These are phyloP conservation scores for Elymnias hypermnestra DNA, from an alignment of 1,140 invertebrate genomes.

Conservation along the genomic window DNA sequence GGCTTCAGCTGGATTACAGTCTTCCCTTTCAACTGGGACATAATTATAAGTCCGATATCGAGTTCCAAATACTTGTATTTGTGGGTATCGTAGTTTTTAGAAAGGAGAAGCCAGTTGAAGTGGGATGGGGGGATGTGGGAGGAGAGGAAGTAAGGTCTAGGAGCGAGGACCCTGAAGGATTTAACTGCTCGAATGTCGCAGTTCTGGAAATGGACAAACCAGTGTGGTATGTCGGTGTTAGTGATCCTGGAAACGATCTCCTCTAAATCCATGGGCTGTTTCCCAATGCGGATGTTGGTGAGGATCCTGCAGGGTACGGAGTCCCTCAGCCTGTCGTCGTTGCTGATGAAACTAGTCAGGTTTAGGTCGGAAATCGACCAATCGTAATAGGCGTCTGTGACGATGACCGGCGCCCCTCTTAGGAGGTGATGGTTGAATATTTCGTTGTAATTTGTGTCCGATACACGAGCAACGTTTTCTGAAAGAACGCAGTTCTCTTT, in stretches of 20 bases:
- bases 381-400: slow-evolving; percentile 82
- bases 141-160: slow-evolving; percentile 85
- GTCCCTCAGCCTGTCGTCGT: slow-evolving; percentile 78
- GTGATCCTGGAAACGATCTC: slow-evolving; percentile 81
- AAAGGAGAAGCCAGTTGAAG: slow-evolving; percentile 89
- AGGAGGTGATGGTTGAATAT: slow-evolving; percentile 82
- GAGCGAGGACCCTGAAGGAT: slow-evolving; percentile 82
- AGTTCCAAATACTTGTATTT: slow-evolving; percentile 85
- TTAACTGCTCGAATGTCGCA: slow-evolving; percentile 87
- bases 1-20: slow-evolving; percentile 81
- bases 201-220: slow-evolving; percentile 92
- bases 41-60: slow-evolving; percentile 81
- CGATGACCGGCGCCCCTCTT: slow-evolving; percentile 83
- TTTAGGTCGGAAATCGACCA: slow-evolving; percentile 82
- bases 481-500: too few species aligned
- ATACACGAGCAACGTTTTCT: slow-evolving; percentile 81
- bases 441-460: slow-evolving; percentile 79
- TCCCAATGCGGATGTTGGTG: slow-evolving; percentile 81
- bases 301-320: slow-evolving; percentile 83
- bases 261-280: slow-evolving; percentile 79
- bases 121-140: slow-evolving; percentile 84
- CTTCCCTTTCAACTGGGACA: slow-evolving; percentile 84
- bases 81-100: slow-evolving; percentile 84
- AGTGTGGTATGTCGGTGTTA: slow-evolving; percentile 81
- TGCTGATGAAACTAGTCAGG: slow-evolving; percentile 78